Evolutionary conservation across 2,888 invertebrate genomes (phyloP).

Genomic region (Agrochola circellaris): DNA sequence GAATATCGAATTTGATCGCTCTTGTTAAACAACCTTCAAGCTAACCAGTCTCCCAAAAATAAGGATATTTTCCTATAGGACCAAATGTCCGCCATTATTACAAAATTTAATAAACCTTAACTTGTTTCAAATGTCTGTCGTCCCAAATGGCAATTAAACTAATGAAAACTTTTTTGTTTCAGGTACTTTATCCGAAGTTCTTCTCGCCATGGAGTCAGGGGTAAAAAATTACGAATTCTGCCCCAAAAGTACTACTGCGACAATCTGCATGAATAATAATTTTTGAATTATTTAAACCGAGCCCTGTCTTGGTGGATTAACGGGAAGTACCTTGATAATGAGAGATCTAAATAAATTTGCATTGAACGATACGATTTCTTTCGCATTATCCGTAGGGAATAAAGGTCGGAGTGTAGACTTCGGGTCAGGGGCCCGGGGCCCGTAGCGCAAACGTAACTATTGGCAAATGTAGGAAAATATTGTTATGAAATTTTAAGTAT

Average conservation of each 20-base stretch:
- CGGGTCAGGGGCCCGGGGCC: too few relatives aligned
- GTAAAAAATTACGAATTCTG: slow-evolving; percentile 34
- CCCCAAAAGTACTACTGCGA: slow-evolving; percentile 52
- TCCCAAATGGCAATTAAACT: slow-evolving; percentile 58
- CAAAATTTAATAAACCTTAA: slow-evolving; percentile 52
- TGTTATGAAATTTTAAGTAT: neutral
- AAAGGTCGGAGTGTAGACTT: slow-evolving; percentile 29
- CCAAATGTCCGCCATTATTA: slow-evolving; percentile 36
- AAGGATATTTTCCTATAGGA: neutral
- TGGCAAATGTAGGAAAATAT: neutral
- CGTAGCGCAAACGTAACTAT: neutral
- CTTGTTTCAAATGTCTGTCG: slow-evolving; percentile 50
- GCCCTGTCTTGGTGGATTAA: slow-evolving; percentile 77
- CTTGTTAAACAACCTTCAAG: neutral
- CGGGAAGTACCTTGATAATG: slow-evolving; percentile 68
- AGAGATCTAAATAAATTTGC: slow-evolving; percentile 78
- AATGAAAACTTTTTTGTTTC: slow-evolving; percentile 66
- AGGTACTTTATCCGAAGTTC: slow-evolving; percentile 60
- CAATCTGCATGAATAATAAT: slow-evolving; percentile 82
- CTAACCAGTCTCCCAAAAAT: slow-evolving; percentile 3
- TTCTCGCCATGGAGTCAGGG: slow-evolving; percentile 36
- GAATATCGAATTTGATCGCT: neutral
- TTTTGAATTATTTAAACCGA: slow-evolving; percentile 77
- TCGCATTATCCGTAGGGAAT: slow-evolving; percentile 60
- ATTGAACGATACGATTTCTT: slow-evolving; percentile 67